Base-by-base conservation (phyloP, 2,888 invertebrate genomes). In the Mayetiola destructor region DNA sequence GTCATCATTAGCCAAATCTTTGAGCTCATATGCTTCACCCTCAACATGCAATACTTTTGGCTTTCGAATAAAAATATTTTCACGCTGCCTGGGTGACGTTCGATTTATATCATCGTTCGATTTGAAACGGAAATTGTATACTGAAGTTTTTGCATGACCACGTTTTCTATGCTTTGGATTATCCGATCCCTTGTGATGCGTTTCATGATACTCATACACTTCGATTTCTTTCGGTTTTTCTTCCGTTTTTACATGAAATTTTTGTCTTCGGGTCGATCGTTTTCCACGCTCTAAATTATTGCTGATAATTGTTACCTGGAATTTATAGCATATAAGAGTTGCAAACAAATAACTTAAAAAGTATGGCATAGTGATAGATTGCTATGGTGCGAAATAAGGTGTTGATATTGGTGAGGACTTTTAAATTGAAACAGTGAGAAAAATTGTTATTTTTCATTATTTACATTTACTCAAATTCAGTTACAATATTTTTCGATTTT, bases 1-100 rank as follows among this genome's bases (percentile, higher is more conserved):
- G 20, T 52, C 59, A 56, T 62, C 60, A 23, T 61, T 61, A 27
- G 56, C 56, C 16, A 56, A 36, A 48, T 59, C 62, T 57, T 61
- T 59, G 40, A 60, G 56, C 59, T 61, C 61, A 23, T 55, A 56
- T 30, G 55, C 55, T 55, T 35, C 29, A 36, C 23, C 27, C 10
- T 56, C 29, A n/a, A n/a, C n/a, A 20, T 39, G 14, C 8, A 35
- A 6, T 36, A 18, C 2, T 48, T 12, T 27, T 20, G 2, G 21
- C 27, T 27, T 20, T 20, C 2, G 53, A n/a, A 27, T n/a, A n/a
- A 9, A n/a, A 1, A 10, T 2, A 8, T 52, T 53, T 42, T 40
- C 32, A 10, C 18, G 37, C 12, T 27, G 32, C n/a, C 32, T 42
- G 23, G 30, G 18, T 32, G 9, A 14, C 9, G 20, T 57, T 57